These are phyloP conservation scores for Smittia sp. DNA, from an alignment of 2,888 invertebrate species.

Conservation along the genomic window DNA sequence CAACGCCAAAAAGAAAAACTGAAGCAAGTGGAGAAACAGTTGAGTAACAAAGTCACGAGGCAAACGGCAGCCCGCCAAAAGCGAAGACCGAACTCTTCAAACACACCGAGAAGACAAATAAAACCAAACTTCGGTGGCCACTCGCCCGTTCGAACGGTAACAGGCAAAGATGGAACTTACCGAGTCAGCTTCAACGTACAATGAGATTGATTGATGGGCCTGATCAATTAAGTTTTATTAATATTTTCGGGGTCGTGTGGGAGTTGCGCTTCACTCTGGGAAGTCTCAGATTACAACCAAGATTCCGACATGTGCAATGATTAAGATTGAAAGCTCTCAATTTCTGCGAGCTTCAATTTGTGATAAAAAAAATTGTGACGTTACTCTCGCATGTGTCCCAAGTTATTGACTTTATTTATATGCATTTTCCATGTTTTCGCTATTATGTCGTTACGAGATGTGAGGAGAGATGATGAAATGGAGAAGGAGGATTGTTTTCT, in stretches of 20 bases:
- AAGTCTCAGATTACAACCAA: neutral
- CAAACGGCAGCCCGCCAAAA: conserved; percentile 7
- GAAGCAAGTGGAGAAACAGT: conserved; percentile 19
- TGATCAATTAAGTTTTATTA: neutral
- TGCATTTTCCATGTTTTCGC: neutral
- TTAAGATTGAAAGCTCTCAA: neutral
- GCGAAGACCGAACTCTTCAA: conserved; percentile 2
- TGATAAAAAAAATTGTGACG: conserved; percentile 15
- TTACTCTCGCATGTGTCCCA: neutral
- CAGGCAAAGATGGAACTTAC: conserved; percentile 28
- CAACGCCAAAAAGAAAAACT: conserved; percentile 31
- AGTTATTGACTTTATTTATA: conserved; percentile 22
- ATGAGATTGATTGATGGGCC: conserved; percentile 5
- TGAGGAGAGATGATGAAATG: neutral
- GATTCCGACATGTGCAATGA: neutral
- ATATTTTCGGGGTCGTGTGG: neutral
- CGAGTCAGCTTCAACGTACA: conserved; percentile 30
- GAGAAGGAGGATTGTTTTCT: neutral
- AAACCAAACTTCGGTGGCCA: neutral
- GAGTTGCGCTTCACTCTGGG: neutral
- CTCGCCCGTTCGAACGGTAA: conserved; percentile 15
- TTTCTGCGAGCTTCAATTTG: neutral
- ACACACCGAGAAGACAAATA: neutral
- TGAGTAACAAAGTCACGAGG: conserved; percentile 24
- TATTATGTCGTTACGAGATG: neutral